These are phyloP conservation scores for Anhinga anhinga DNA, from an alignment of 2,113 vertebrate genomes.

Conservation along the genomic window DNA sequence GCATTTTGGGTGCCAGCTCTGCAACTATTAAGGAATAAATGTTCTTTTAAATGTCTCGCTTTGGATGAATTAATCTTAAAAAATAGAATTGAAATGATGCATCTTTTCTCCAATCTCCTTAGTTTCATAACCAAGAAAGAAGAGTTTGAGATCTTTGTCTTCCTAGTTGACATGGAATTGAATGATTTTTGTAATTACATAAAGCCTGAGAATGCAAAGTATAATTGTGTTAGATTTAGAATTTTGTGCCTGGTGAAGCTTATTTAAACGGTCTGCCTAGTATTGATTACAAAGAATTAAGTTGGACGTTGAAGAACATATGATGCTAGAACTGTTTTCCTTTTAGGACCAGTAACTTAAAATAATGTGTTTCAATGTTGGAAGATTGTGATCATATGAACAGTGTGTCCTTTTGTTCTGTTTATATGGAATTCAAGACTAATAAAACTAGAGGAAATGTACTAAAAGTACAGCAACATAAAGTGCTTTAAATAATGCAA, in stretches of 20 bases:
- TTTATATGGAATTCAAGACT: not conserved
- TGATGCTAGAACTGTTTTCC: not conserved
- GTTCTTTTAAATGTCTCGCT: not conserved
- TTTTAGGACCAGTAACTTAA: conserved; percentile 42
- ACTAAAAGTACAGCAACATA: not conserved
- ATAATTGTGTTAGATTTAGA: not conserved
- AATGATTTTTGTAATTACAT: not conserved
- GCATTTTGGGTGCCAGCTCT: not conserved
- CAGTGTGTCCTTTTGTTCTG: not conserved
- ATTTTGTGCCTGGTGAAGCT: not conserved
- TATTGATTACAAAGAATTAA: not conserved
- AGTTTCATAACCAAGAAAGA: not conserved
- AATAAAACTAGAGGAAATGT: not conserved
- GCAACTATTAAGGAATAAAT: not conserved
- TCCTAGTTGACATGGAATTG: not conserved
- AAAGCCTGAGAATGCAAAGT: not conserved
- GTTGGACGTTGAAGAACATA: not conserved
- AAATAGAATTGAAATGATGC: not conserved
- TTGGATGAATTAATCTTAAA: not conserved
- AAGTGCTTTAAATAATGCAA: not conserved
- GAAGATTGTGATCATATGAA: conserved; percentile 44
- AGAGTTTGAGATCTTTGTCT: not conserved
- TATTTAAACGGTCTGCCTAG: not conserved
- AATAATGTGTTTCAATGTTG: conserved; percentile 29
- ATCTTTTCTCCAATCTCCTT: not conserved